phyloP scores from a whole-genome alignment of 64 coral and sea anemone genomes.

The Dendrophyllia cribrosa region DNA sequence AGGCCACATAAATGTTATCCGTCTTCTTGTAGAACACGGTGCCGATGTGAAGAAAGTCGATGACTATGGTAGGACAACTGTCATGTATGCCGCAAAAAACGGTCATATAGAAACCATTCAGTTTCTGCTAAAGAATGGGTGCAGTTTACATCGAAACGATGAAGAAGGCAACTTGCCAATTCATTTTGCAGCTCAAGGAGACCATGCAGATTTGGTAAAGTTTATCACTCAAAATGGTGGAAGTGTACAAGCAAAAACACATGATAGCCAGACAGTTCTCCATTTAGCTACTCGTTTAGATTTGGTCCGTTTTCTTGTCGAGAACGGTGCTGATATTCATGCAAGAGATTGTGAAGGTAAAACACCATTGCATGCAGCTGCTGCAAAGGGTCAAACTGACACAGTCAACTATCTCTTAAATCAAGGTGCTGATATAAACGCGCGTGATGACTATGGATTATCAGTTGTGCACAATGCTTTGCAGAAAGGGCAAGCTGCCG shows the following conservation, averaged over 20 bases:
- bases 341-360: not conserved
- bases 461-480: not conserved
- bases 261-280: not conserved
- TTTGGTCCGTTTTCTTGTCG: not conserved
- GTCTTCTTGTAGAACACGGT: not conserved
- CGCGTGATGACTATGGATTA: not conserved
- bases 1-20: not conserved
- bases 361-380: slow-evolving; percentile 14
- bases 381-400: slow-evolving; percentile 11
- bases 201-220: not conserved
- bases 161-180: not conserved
- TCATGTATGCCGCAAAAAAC: not conserved
- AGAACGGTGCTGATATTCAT: not conserved
- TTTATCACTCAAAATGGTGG: not conserved
- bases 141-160: not conserved
- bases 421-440: slow-evolving; percentile 7
- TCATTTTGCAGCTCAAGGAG: not conserved
- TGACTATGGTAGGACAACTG: not conserved
- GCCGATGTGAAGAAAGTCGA: not conserved
- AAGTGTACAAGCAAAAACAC: not conserved
- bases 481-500: not conserved
- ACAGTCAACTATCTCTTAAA: not conserved
- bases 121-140: not conserved
- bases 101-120: not conserved
- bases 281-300: not conserved